Base-by-base conservation (phyloP, 2,888 invertebrate species). In the Mylabris sibirica region DNA sequence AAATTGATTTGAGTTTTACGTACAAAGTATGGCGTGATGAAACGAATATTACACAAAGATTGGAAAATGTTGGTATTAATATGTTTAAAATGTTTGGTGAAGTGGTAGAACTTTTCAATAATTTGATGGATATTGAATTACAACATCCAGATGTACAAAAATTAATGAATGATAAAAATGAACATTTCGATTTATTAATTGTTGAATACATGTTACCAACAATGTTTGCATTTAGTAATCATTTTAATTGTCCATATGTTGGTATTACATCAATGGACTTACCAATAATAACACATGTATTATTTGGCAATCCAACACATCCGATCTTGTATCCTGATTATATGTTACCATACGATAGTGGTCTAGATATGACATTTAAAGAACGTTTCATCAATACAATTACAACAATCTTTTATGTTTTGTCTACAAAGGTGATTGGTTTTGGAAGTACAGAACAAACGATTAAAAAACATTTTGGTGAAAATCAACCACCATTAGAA, bases 121-220 rank as follows among this genome's bases (percentile, higher is more conserved):
- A 20, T 11, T 63, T 68, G 44, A 24, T 70, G 1, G 74, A 75
- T 22, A 67, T 64, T 57, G 77, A 78, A 66, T 59, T 78, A 22
- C 59, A 66, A 14, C 71, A 75, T 60, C 74, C 76, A 0, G 74
- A 76, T 59, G 79, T 82, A 5, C 73, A 77, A 64, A 22, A 63
- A 22, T 60, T 81, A 17, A 78, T 82, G 12, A 65, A 76, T 8
- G 74, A 81, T 67, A 41, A 61, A 20, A 85, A 85, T 35, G 80
- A 87, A 62, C 64, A 77, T 22, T 82, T 81, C 65, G 83, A 82
- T 72, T 64, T 83, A 30, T 72, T 82, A 0, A 77, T 82, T 64
- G 71, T 78, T 5, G 82, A 83, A 72, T 67, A 74, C 30, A 66
- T 75, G 35, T 72, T 73, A 60, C 77, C 79, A 0, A 61, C 75